phyloP scores from a whole-genome alignment of 2,797 vertebrate genomes.

The Monodelphis domestica region DNA sequence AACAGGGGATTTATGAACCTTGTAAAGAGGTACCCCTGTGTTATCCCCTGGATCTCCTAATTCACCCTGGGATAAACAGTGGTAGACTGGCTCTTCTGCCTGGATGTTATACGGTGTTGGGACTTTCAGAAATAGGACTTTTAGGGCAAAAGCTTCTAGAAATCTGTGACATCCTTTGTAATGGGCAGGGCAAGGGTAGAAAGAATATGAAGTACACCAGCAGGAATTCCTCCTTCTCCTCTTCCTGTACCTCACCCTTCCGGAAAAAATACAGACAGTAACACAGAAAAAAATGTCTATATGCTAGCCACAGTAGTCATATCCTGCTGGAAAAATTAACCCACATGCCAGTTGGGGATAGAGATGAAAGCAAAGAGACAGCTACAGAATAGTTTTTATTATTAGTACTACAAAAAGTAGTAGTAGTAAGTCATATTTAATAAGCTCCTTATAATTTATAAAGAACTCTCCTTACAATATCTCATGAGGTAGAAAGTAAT shows the following conservation, averaged over 20 bases:
- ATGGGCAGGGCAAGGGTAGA: neutral
- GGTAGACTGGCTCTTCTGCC: neutral
- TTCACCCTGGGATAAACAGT: neutral
- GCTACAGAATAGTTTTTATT: neutral
- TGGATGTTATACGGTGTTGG: neutral
- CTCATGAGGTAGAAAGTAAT: neutral
- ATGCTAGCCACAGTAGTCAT: neutral
- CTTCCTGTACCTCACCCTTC: neutral
- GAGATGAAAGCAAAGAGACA: neutral
- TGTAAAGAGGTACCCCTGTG: neutral
- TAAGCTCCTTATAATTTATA: neutral
- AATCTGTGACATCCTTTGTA: neutral
- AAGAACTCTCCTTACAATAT: neutral
- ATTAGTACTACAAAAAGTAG: slow-evolving; percentile 27
- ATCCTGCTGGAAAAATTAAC: neutral
- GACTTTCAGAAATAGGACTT: slow-evolving; percentile 7
- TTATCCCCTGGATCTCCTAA: neutral
- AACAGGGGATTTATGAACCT: neutral
- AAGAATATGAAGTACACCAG: neutral
- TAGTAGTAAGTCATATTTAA: neutral
- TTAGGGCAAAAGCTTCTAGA: neutral
- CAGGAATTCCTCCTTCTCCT: neutral
- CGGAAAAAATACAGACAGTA: neutral
- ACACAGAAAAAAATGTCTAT: neutral
- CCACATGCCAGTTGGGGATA: neutral